These are phyloP conservation scores for Cairina moschata DNA, from an alignment of 2,113 vertebrate species.

Conservation along the genomic window DNA sequence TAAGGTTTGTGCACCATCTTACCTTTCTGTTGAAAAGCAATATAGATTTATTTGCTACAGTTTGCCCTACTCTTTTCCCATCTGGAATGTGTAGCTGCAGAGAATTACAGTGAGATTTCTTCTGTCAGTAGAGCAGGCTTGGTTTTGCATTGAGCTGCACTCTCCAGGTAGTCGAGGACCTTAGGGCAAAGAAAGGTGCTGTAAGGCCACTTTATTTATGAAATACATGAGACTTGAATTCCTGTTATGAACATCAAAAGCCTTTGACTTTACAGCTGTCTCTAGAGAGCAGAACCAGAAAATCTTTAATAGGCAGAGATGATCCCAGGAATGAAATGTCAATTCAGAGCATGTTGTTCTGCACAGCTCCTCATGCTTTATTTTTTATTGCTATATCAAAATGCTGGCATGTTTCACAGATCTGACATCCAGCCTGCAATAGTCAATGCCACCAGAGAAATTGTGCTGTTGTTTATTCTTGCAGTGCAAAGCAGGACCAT, in stretches of 20 bases:
- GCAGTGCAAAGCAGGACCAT: neutral
- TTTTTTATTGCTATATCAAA: neutral
- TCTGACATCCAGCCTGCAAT: neutral
- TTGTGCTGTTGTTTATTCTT: neutral
- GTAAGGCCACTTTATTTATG: neutral
- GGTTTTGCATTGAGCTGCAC: neutral
- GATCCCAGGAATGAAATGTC: conserved; percentile 12
- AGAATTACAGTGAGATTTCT: neutral
- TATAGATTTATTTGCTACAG: neutral
- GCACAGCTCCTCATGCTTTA: neutral
- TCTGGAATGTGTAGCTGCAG: neutral
- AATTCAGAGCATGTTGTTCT: neutral
- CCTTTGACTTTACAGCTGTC: neutral
- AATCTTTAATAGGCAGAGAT: neutral
- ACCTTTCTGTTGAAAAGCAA: conserved; percentile 3
- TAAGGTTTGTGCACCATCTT: neutral
- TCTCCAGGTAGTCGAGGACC: neutral
- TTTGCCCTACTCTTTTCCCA: neutral
- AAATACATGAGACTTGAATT: neutral
- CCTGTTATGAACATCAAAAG: neutral
- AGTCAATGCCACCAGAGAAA: neutral
- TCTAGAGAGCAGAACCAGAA: neutral
- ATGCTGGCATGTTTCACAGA: neutral
- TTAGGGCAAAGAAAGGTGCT: conserved; percentile 14
- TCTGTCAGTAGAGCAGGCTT: neutral